A percentile compares a stretch with the other conserved stretches of the same genome.
Conservation (phyloP, 2,113 vertebrate species). For the Syngnathoides biaculeatus region DNA sequence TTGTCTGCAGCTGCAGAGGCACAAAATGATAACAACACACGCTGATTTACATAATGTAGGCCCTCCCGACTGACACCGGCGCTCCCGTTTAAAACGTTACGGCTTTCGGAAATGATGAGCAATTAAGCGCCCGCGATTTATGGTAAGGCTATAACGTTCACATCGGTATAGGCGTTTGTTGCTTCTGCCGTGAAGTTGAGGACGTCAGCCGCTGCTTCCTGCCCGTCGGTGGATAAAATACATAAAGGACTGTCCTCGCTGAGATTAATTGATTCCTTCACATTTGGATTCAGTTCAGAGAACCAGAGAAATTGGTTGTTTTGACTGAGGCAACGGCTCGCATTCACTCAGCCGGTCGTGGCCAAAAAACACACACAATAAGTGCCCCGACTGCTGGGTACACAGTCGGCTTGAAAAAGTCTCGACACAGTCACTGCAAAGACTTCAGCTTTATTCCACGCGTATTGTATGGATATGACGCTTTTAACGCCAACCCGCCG, state of each 20-base stretch:
- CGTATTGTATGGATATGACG: background rate
- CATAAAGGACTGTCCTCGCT: conserved; percentile 47
- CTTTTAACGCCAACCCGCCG: background rate
- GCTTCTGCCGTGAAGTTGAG: conserved; percentile 4
- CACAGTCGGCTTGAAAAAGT: conserved; percentile 5
- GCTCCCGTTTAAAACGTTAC: conserved; percentile 14
- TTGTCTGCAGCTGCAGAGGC: background rate
- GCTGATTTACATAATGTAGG: conserved; percentile 11
- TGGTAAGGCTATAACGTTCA: conserved; percentile 4
- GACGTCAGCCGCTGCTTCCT: conserved; percentile 36
- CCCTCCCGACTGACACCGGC: conserved; percentile 6
- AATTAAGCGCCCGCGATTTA: conserved; percentile 18
- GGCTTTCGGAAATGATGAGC: conserved; percentile 10
- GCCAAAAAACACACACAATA: conserved; percentile 26
- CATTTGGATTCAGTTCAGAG: conserved; percentile 64
- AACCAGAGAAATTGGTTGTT: conserved; percentile 62
- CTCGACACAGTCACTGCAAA: background rate
- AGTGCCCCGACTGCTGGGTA: conserved; percentile 12
- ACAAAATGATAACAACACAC: conserved; percentile 12
- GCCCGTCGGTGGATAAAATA: conserved; percentile 45
- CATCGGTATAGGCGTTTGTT: conserved; percentile 12
- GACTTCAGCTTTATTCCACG: conserved; percentile 6
- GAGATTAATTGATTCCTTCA: conserved; percentile 66
- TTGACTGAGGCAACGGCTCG: conserved; percentile 38
- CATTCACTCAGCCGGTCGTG: conserved; percentile 19